Percentiles rank a stretch among this genome's conserved stretches.
Evolutionary conservation across 2,113 vertebrate genomes (phyloP).

Genomic region (Fukomys damarensis): DNA sequence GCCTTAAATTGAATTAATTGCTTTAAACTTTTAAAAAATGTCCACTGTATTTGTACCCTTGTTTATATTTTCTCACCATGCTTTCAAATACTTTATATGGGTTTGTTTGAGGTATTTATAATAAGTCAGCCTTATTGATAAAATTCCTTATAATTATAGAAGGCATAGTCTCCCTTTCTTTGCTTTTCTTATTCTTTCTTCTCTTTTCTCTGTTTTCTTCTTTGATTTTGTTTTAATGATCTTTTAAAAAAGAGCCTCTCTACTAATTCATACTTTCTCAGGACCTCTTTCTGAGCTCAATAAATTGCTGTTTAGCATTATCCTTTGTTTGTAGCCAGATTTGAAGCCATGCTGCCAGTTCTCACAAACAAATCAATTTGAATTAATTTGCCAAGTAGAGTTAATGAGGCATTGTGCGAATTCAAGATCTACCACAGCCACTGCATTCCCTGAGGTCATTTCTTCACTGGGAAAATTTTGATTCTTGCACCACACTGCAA

Average conservation of each 20-base stretch:
- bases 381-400: slow-evolving; percentile 76
- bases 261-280: background rate
- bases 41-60: background rate
- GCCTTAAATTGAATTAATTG: slow-evolving; percentile 20
- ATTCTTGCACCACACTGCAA: slow-evolving; percentile 31
- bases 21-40: slow-evolving; percentile 12
- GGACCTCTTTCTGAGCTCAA: slow-evolving; percentile 39
- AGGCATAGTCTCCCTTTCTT: background rate
- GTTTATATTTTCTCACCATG: background rate
- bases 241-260: background rate
- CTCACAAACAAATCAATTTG: slow-evolving; percentile 76
- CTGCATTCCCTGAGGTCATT: slow-evolving; percentile 48
- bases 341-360: slow-evolving; percentile 41
- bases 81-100: slow-evolving; percentile 8
- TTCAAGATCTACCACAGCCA: slow-evolving; percentile 36
- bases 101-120: background rate
- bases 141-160: background rate
- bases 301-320: slow-evolving; percentile 38
- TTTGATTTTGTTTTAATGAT: background rate
- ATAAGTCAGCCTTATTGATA: background rate
- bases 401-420: slow-evolving; percentile 74
- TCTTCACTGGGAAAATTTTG: slow-evolving; percentile 55
- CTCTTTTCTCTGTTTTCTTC: background rate
- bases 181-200: background rate
- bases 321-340: slow-evolving; percentile 65